Conservation (phyloP, 35 echinoderm and acorn worm species). For the Lytechinus pictus region DNA sequence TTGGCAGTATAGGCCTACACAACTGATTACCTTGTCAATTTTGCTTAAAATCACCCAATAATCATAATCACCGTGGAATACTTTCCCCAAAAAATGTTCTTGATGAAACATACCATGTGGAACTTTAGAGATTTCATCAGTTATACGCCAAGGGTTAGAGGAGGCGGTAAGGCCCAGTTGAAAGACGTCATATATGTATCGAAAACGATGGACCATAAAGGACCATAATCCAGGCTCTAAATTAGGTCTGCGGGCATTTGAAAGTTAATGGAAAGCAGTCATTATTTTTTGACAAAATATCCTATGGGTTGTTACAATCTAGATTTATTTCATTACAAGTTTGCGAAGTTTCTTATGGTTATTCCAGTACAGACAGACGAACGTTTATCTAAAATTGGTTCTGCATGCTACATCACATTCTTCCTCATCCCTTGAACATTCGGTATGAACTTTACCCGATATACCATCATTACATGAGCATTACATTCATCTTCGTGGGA, state of each 20-base stretch:
- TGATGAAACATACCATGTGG: neutral
- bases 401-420: neutral
- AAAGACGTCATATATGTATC: neutral
- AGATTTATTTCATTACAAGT: neutral
- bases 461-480: neutral
- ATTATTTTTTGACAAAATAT: neutral
- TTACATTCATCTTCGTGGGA: neutral
- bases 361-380: neutral
- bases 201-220: neutral
- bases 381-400: too few species aligned
- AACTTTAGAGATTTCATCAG: neutral
- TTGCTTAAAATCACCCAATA: neutral
- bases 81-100: neutral
- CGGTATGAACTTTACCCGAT: neutral
- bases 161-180: neutral
- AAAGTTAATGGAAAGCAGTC: neutral
- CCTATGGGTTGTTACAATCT: neutral
- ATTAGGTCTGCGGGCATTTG: neutral
- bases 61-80: neutral
- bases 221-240: neutral
- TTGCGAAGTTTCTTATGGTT: neutral
- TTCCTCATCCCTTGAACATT: neutral
- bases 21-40: neutral
- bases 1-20: neutral
- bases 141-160: neutral